A percentile compares a stretch with the other conserved stretches of the same genome.
phyloP scores from a whole-genome alignment of 2,888 invertebrate species.

The Hylaea fasciaria region DNA sequence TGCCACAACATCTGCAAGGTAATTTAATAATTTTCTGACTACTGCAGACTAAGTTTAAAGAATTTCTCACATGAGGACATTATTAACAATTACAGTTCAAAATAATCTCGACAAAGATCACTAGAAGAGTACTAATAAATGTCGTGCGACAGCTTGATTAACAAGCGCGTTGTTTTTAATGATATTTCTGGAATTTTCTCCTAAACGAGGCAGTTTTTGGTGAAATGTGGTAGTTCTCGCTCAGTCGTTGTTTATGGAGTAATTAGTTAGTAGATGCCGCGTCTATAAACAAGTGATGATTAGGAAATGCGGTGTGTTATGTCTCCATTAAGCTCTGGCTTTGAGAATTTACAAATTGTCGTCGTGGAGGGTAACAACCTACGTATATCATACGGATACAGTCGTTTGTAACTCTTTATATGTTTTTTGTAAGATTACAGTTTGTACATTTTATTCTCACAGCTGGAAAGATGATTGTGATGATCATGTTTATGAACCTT shows the following conservation, averaged over 20 bases:
- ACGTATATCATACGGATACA: too few species aligned
- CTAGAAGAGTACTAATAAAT: conserved; percentile 60
- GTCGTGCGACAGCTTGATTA: conserved; percentile 62
- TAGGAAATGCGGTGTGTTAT: conserved; percentile 16
- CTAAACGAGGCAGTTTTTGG: conserved; percentile 37
- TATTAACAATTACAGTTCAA: conserved; percentile 50
- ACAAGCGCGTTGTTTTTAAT: conserved; percentile 51
- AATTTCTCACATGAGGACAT: conserved; percentile 49
- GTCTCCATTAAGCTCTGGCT: conserved; percentile 23
- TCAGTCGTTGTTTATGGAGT: conserved; percentile 37
- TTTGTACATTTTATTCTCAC: too few species aligned
- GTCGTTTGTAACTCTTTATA: too few species aligned
- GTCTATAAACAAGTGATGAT: conserved; percentile 15
- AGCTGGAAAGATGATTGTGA: too few species aligned
- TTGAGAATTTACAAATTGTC: conserved; percentile 9
- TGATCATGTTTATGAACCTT: too few species aligned
- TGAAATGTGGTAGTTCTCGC: conserved; percentile 33
- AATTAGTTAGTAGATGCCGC: conserved; percentile 28
- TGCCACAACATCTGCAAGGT: too few species aligned
- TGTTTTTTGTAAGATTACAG: too few species aligned
- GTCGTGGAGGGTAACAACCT: conserved; percentile 7
- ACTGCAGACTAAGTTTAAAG: neutral
- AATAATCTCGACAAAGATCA: conserved; percentile 59
- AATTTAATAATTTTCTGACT: too few species aligned
- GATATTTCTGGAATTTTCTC: conserved; percentile 46